These are phyloP conservation scores for Neuroscelio doddi DNA, from an alignment of 2,888 invertebrate species.

Conservation along the genomic window DNA sequence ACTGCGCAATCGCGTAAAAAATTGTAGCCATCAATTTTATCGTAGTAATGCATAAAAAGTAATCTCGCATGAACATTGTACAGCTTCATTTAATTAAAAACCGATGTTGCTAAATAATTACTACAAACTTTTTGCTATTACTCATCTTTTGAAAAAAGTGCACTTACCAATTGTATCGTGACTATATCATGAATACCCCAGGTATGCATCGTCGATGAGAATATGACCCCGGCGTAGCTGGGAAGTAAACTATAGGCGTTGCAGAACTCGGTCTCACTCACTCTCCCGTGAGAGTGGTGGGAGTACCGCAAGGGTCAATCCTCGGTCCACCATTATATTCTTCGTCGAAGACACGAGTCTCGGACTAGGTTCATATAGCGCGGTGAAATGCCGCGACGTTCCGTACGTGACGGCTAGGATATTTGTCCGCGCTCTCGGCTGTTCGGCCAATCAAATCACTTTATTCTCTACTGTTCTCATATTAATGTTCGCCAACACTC, in stretches of 20 bases:
- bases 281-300: slow-evolving; percentile 56
- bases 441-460: background rate
- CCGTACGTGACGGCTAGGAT: slow-evolving; percentile 13
- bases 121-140: too few species aligned
- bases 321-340: slow-evolving; percentile 63
- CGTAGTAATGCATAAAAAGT: too few species aligned
- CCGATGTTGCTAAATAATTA: too few species aligned
- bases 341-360: slow-evolving; percentile 37
- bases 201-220: slow-evolving; percentile 64
- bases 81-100: too few species aligned
- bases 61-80: too few species aligned
- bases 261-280: slow-evolving; percentile 37
- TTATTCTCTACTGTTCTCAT: too few species aligned
- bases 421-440: slow-evolving; percentile 6
- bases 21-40: too few species aligned
- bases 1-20: too few species aligned
- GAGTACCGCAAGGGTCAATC: slow-evolving; percentile 71
- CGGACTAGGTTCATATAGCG: slow-evolving; percentile 31
- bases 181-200: too few species aligned
- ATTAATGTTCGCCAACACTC: too few species aligned
- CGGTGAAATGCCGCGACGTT: slow-evolving; percentile 13
- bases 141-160: too few species aligned
- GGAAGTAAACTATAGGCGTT: slow-evolving; percentile 42
- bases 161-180: slow-evolving; percentile 33
- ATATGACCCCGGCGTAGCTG: slow-evolving; percentile 65